These are phyloP conservation scores for Neomorphus geoffroyi DNA, from an alignment of 2,797 vertebrate species.

Conservation along the genomic window DNA sequence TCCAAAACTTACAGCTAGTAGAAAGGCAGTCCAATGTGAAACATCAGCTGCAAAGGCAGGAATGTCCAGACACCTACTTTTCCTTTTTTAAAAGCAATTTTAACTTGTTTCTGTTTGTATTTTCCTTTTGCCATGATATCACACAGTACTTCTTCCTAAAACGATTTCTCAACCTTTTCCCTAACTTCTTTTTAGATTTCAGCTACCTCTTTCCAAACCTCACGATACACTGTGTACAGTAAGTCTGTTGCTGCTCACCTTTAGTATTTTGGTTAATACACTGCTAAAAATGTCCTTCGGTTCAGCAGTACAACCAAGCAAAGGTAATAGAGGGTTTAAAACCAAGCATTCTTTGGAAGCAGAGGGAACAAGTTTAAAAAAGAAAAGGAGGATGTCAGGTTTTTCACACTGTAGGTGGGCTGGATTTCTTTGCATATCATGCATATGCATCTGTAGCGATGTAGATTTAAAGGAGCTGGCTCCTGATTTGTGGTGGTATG, in stretches of 20 bases:
- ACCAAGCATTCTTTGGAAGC: neutral
- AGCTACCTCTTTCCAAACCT: neutral
- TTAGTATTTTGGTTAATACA: neutral
- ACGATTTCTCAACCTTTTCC: neutral
- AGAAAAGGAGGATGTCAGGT: neutral
- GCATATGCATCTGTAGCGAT: neutral
- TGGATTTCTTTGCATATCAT: neutral
- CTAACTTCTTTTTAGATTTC: neutral
- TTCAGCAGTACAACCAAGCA: neutral
- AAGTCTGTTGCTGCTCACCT: neutral
- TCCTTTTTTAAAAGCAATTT: neutral
- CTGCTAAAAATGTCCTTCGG: neutral
- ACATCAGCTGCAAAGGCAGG: neutral
- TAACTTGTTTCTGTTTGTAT: neutral
- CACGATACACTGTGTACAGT: neutral
- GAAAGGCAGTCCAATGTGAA: neutral
- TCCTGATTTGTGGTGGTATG: neutral
- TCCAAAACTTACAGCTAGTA: neutral
- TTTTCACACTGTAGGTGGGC: neutral
- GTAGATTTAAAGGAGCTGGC: neutral
- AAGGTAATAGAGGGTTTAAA: neutral
- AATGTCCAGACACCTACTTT: neutral
- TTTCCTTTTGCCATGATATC: neutral
- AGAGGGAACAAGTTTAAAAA: neutral
- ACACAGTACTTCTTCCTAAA: neutral